phyloP scores from a whole-genome alignment of 1,140 invertebrate genomes.

The Limonius californicus region DNA sequence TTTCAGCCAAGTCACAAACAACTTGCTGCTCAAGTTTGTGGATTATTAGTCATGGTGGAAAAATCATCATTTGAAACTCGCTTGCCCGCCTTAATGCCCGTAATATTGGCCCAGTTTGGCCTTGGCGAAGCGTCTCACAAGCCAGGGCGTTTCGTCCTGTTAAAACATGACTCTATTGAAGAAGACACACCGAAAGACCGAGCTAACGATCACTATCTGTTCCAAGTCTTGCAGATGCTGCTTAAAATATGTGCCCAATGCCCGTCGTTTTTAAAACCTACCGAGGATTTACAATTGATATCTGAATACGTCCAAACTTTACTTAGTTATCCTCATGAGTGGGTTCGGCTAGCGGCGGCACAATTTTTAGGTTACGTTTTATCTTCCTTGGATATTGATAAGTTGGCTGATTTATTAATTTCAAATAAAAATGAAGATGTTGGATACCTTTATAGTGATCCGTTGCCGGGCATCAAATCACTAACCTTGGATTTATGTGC shows the following conservation, averaged over 20 bases:
- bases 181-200: constrained; percentile 46
- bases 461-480: constrained; percentile 58
- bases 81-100: constrained; percentile 42
- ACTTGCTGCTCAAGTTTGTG: constrained; percentile 61
- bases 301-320: constrained; percentile 51
- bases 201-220: constrained; percentile 67
- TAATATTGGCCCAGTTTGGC: constrained; percentile 51
- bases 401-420: constrained; percentile 53
- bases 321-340: constrained; percentile 60
- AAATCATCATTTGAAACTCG: constrained; percentile 44
- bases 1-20: constrained; percentile 44
- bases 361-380: constrained; percentile 74
- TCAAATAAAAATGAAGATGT: constrained; percentile 47
- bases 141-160: constrained; percentile 44
- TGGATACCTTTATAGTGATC: constrained; percentile 61
- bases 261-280: constrained; percentile 49
- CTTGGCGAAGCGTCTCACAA: constrained; percentile 31
- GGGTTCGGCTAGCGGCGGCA: constrained; percentile 70
- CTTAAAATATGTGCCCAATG: constrained; percentile 59
- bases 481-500: constrained; percentile 69
- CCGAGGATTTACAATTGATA: constrained; percentile 45
- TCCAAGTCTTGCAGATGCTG: constrained; percentile 62
- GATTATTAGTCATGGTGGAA: constrained; percentile 59
- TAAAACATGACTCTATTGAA: constrained; percentile 38
- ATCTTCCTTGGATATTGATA: constrained; percentile 56